Conservation (phyloP, 2,797 vertebrate species). For the Gymnodraco acuticeps region DNA sequence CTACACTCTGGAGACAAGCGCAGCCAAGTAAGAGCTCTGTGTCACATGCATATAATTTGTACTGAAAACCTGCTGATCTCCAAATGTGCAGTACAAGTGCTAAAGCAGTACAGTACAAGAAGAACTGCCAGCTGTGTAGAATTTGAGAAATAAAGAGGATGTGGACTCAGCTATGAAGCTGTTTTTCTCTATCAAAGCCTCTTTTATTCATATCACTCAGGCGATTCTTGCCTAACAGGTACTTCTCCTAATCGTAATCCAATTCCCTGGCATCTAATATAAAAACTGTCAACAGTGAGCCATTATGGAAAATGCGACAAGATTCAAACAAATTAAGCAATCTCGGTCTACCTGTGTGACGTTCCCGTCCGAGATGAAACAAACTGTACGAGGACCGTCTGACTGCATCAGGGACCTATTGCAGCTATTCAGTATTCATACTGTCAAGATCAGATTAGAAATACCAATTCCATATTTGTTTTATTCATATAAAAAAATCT, state of each 20-base stretch:
- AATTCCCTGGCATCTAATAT: constrained; percentile 44
- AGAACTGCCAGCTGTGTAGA: constrained; percentile 39
- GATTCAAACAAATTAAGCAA: constrained; percentile 53
- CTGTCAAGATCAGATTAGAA: constrained; percentile 72
- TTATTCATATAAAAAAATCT: constrained; percentile 70
- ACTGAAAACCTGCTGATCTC: constrained; percentile 53
- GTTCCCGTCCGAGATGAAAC: constrained; percentile 31
- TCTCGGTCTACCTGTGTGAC: constrained; percentile 39
- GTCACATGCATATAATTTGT: constrained; percentile 40
- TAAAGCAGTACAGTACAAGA: constrained; percentile 34
- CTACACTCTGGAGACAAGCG: constrained; percentile 89
- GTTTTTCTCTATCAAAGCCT: constrained; percentile 30
- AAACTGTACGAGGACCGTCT: constrained; percentile 3
- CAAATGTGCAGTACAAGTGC: constrained; percentile 51
- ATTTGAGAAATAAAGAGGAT: constrained; percentile 43
- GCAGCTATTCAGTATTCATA: constrained; percentile 64
- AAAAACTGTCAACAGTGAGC: constrained; percentile 38
- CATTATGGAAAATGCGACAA: constrained; percentile 49
- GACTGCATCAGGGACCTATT: constrained; percentile 51
- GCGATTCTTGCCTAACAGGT: constrained; percentile 20
- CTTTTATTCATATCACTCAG: constrained; percentile 31
- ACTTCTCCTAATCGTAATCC: constrained; percentile 36
- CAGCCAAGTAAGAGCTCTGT: constrained; percentile 87
- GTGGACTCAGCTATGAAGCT: constrained; percentile 35
- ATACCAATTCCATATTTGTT: constrained; percentile 77